Conservation (phyloP, 2,888 invertebrate genomes). For the Drosophila meridionalis region DNA sequence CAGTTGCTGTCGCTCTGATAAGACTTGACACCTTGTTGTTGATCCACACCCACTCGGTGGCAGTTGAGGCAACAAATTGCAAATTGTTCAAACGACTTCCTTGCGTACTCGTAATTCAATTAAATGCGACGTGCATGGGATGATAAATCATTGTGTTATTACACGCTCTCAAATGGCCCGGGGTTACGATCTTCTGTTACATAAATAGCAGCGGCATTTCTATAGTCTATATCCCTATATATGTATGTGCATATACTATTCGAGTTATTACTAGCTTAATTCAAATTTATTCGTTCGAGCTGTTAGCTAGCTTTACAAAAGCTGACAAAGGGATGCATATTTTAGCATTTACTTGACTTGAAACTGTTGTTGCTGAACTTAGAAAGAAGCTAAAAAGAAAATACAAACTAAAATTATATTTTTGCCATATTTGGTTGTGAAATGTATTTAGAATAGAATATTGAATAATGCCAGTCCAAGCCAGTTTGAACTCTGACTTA, state of each 20-base stretch:
- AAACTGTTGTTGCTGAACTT: not conserved
- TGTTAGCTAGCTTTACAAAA: not conserved
- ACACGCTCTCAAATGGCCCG: slow-evolving; percentile 7
- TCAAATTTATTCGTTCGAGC: not conserved
- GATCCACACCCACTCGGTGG: slow-evolving; percentile 21
- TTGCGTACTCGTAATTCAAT: slow-evolving; percentile 50
- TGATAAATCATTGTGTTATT: slow-evolving; percentile 45
- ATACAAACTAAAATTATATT: not conserved
- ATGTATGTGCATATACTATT: not conserved
- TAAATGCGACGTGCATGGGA: slow-evolving; percentile 49
- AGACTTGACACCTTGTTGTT: slow-evolving; percentile 42
- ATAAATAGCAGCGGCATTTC: not conserved
- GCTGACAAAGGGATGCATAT: not conserved
- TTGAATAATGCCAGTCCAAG: no score
- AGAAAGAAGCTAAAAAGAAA: not conserved
- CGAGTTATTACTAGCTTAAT: not conserved
- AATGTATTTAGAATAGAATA: no score
- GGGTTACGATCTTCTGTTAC: slow-evolving; percentile 13
- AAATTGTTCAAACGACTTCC: slow-evolving; percentile 41
- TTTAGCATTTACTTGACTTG: not conserved
- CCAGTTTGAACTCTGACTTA: no score
- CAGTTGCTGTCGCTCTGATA: slow-evolving; percentile 31
- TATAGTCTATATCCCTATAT: not conserved
- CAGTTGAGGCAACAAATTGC: slow-evolving; percentile 26
- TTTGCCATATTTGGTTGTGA: no score